Conservation (phyloP, 2,113 vertebrate genomes). For the Hippolais icterina region DNA sequence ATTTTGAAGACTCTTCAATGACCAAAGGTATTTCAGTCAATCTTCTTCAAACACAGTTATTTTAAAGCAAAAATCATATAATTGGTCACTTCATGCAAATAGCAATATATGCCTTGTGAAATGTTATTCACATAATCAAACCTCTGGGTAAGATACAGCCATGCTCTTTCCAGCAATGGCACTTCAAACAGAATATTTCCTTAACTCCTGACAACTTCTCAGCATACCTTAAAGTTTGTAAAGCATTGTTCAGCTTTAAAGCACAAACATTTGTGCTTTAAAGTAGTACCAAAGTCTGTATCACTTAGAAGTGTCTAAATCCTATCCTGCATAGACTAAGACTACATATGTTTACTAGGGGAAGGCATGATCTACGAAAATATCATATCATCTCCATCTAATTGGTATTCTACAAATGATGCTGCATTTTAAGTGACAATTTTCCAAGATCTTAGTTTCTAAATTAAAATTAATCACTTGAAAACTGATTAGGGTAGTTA, state of each 20-base stretch:
- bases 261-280: not conserved
- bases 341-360: not conserved
- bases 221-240: not conserved
- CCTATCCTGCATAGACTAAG: not conserved
- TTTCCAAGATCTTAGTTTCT: not conserved
- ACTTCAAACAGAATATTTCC: not conserved
- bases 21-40: not conserved
- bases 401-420: not conserved
- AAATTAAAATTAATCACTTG: conserved; percentile 12
- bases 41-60: not conserved
- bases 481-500: not conserved
- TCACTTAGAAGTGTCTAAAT: not conserved
- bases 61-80: not conserved
- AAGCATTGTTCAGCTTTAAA: not conserved
- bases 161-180: not conserved
- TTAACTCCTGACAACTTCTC: not conserved
- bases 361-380: not conserved
- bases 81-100: not conserved
- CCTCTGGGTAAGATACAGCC: not conserved
- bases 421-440: not conserved
- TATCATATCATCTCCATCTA: not conserved
- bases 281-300: not conserved
- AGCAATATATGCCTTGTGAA: not conserved
- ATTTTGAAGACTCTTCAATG: not conserved
- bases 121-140: not conserved